Percentiles rank a stretch among this genome's conserved stretches.
These are phyloP conservation scores for Cataglyphis altisquamis DNA, from an alignment of 2,888 invertebrate genomes.

Conservation along the genomic window DNA sequence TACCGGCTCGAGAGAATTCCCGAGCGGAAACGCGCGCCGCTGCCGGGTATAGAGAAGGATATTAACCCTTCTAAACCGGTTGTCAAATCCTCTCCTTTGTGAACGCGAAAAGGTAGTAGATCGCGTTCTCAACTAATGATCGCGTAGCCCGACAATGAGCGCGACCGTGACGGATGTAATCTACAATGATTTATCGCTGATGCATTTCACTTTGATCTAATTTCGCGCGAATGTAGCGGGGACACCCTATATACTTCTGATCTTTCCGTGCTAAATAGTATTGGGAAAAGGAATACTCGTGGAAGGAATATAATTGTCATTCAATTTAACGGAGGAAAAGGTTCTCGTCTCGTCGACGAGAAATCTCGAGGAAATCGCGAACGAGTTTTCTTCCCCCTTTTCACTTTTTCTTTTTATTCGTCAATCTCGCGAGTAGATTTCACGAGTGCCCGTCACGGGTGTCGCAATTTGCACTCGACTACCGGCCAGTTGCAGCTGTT, in stretches of 20 bases:
- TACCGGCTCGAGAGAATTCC: slow-evolving; percentile 66
- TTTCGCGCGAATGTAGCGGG: background rate
- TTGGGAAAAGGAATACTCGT: background rate
- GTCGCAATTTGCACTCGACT: slow-evolving; percentile 61
- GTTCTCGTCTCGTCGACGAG: background rate
- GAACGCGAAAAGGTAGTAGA: slow-evolving; percentile 46
- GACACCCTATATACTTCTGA: background rate
- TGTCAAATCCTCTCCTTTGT: slow-evolving; percentile 55
- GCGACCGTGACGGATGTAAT: slow-evolving; percentile 21
- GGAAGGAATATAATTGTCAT: slow-evolving; percentile 3
- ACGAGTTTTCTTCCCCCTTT: slow-evolving; percentile 33
- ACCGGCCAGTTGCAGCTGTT: slow-evolving; percentile 56
- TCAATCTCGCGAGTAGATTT: slow-evolving; percentile 52
- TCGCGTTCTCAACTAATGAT: slow-evolving; percentile 31
- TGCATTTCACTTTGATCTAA: slow-evolving; percentile 27
- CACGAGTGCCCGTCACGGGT: slow-evolving; percentile 34
- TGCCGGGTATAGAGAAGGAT: slow-evolving; percentile 52
- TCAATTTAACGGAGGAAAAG: background rate
- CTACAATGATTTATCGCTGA: slow-evolving; percentile 14
- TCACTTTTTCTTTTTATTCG: slow-evolving; percentile 41
- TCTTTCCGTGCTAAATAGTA: background rate
- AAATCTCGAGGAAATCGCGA: background rate
- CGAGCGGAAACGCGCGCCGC: slow-evolving; percentile 69
- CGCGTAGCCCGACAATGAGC: slow-evolving; percentile 28
- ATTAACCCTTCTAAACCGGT: slow-evolving; percentile 56